These are phyloP conservation scores for Aepyceros melampus DNA, from an alignment of 2,113 vertebrate species.

Conservation along the genomic window DNA sequence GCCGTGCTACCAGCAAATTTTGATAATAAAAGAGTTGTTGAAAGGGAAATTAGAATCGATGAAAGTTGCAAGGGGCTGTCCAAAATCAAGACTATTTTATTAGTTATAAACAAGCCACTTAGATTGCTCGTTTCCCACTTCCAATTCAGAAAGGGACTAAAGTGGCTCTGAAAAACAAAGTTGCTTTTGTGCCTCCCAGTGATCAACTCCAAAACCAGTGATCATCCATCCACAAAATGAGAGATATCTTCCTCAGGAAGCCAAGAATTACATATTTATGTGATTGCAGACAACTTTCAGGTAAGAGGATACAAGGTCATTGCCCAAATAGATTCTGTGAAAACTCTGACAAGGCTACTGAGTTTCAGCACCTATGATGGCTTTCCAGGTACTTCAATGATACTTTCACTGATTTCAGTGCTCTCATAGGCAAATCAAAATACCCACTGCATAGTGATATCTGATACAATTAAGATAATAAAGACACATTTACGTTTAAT, in stretches of 20 bases:
- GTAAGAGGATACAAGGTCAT: not conserved
- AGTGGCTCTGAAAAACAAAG: not conserved
- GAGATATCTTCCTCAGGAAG: not conserved
- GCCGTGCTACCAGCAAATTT: not conserved
- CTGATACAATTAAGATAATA: not conserved
- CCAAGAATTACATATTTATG: not conserved
- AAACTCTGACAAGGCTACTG: not conserved
- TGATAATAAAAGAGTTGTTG: not conserved
- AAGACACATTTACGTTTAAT: not conserved
- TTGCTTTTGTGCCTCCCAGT: not conserved
- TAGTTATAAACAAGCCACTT: not conserved
- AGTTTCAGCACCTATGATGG: not conserved
- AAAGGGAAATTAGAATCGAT: not conserved
- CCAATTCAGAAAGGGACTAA: not conserved
- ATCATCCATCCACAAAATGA: constrained; percentile 3
- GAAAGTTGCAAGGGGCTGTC: not conserved
- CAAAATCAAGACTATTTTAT: not conserved
- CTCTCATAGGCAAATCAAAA: not conserved
- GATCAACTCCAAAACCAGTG: not conserved
- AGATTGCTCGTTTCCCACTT: not conserved
- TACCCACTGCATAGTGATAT: not conserved
- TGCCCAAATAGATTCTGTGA: not conserved
- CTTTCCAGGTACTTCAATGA: not conserved
- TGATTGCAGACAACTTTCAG: not conserved
- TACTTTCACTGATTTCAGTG: not conserved